Percentiles rank a stretch among this genome's conserved stretches.
phyloP scores from a whole-genome alignment of 2,113 vertebrate genomes.

The Laticauda colubrina region DNA sequence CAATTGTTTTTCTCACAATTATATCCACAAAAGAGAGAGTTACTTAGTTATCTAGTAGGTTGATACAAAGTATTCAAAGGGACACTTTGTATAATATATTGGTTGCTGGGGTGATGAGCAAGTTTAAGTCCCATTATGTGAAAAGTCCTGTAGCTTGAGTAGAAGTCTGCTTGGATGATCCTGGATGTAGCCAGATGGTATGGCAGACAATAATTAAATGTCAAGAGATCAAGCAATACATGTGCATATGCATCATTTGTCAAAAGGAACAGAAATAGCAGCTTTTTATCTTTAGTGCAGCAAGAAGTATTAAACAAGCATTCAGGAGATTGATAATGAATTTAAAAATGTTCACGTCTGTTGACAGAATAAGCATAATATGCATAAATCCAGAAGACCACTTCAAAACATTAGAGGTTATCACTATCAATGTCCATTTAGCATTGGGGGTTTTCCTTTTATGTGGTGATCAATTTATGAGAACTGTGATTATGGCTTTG shows the following conservation, averaged over 20 bases:
- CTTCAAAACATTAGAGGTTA: background rate
- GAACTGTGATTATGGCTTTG: conserved; percentile 19
- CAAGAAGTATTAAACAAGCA: background rate
- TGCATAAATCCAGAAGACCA: background rate
- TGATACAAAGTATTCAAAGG: background rate
- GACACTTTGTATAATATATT: background rate
- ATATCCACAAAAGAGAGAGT: background rate
- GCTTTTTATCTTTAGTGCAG: background rate
- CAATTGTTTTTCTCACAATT: background rate
- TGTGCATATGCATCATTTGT: background rate
- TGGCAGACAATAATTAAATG: background rate
- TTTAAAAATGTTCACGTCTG: conserved; percentile 2
- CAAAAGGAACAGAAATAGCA: background rate
- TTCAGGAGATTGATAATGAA: background rate
- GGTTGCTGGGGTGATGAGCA: background rate
- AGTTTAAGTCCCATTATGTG: background rate
- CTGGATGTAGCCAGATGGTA: background rate
- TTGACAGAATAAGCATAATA: background rate
- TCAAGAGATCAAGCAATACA: background rate
- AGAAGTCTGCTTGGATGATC: background rate
- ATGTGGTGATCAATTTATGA: background rate
- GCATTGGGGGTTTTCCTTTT: background rate
- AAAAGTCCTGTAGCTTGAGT: background rate
- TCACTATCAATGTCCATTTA: background rate
- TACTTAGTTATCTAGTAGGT: background rate